Evolutionary conservation across 1,140 invertebrate genomes (phyloP), one percentile per base, ranked within the genome.

Genomic region (Battus philenor): DNA sequence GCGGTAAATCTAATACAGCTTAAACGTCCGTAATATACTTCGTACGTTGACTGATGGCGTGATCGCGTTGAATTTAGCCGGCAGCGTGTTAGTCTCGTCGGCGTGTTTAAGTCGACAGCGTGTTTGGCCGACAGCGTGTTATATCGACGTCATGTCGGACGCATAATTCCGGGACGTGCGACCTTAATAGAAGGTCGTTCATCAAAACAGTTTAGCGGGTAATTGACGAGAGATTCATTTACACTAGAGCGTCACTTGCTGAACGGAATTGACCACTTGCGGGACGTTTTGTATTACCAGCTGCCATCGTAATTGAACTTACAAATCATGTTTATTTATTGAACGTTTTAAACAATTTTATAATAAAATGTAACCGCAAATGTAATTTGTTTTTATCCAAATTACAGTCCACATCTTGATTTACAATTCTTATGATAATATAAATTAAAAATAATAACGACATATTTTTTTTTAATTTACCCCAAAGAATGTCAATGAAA

Each of bases 81-180:
- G 24, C 36, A 29, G 36, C 36, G 36, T 41, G 24, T 39, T 39
- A 39, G 36, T 27, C 16, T 29, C 36, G 36, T 10, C 36, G 15
- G 38, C 38, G 38, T 41, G 38, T 41, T 41, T 9, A 15, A 9
- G 38, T 26, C 38, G 38, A 41, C 38, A 41, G 38, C 38, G 38
- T 41, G 38, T 41, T 30, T n/a, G 5, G n/a, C n/a, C n/a, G n/a
- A n/a, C n/a, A n/a, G n/a, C n/a, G n/a, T n/a, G 11, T 10, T 41
- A 27, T 41, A 29, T 41, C 38, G 13, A 27, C 38, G 38, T 26
- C 38, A 27, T 41, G 38, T 41, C 16, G 15, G 33, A 15, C 38
- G 38, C 38, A 41, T 41, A 41, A 27, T 41, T 41, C 38, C 38
- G 38, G 38, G n/a, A 27, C 38, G 38, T 27, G 13, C n/a, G 38